These are phyloP conservation scores for Agrochola macilenta DNA, from an alignment of 2,888 invertebrate genomes.

Conservation along the genomic window DNA sequence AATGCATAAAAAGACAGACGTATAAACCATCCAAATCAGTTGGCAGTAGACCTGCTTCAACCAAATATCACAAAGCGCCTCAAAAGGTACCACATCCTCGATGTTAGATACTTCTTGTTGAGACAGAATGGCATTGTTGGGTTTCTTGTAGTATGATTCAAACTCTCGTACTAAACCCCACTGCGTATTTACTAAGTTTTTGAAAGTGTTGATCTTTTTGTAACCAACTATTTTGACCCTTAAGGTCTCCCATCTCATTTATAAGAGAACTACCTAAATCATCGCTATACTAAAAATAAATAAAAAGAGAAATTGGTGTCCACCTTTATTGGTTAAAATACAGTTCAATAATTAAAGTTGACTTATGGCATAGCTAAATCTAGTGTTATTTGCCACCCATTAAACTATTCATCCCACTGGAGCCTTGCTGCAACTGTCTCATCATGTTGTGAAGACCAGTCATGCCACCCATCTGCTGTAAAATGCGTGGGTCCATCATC, in stretches of 20 bases:
- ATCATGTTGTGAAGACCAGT: constrained; percentile 99
- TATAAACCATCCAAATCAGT: neutral
- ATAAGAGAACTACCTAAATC: too few species aligned
- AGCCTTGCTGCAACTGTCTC: constrained; percentile 95
- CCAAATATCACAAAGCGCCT: neutral
- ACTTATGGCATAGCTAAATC: constrained; percentile 61
- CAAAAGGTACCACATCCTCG: neutral
- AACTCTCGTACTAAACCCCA: neutral
- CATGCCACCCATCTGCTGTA: constrained; percentile 99
- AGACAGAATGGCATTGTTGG: neutral
- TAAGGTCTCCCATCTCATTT: neutral
- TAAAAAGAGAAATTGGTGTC: constrained; percentile 20
- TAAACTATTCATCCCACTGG: constrained; percentile 91
- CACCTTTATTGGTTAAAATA: constrained; percentile 69
- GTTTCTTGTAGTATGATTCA: neutral
- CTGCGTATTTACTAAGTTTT: neutral
- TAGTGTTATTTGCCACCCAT: constrained; percentile 91
- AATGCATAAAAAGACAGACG: neutral
- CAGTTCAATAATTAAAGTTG: constrained; percentile 59
- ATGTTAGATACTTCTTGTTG: too few species aligned
- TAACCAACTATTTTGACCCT: neutral
- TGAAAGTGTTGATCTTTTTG: neutral
- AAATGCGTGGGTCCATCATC: constrained; percentile 99
- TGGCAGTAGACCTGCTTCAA: neutral
- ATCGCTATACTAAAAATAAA: too few species aligned